Conservation (phyloP, 2,797 vertebrate species). For the Sardinella longiceps region DNA sequence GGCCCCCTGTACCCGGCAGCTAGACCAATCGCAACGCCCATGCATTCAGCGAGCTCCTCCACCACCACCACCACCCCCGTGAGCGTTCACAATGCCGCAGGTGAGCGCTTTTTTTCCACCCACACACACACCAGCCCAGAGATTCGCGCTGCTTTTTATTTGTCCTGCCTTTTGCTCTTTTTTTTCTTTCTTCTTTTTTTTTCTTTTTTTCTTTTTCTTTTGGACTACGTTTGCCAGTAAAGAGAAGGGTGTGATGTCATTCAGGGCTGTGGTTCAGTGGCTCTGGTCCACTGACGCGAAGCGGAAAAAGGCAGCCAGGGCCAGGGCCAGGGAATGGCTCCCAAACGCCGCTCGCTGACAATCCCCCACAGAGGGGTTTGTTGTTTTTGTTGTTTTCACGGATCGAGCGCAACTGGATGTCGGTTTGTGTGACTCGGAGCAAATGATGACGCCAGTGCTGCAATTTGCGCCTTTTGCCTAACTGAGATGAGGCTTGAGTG, state of each 20-base stretch:
- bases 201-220: not conserved
- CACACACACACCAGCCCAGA: not conserved
- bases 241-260: not conserved
- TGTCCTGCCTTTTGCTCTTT: not conserved
- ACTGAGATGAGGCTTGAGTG: not conserved
- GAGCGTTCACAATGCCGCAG: not conserved
- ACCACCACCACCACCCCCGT: not conserved
- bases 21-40: not conserved
- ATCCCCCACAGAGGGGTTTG: not conserved
- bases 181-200: not conserved
- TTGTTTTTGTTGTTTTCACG: conserved; percentile 10
- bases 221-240: not conserved
- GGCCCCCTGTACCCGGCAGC: not conserved
- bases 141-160: not conserved
- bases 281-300: not conserved
- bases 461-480: not conserved
- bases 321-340: not conserved
- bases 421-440: not conserved
- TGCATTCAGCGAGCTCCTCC: not conserved
- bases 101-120: conserved; percentile 10
- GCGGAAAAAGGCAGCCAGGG: not conserved
- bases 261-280: not conserved
- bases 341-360: not conserved
- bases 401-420: not conserved
- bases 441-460: not conserved